A percentile compares a stretch with the other conserved stretches of the same genome.
These are phyloP conservation scores for Geophilus truncorum DNA, from an alignment of 2,888 invertebrate genomes.

Conservation along the genomic window DNA sequence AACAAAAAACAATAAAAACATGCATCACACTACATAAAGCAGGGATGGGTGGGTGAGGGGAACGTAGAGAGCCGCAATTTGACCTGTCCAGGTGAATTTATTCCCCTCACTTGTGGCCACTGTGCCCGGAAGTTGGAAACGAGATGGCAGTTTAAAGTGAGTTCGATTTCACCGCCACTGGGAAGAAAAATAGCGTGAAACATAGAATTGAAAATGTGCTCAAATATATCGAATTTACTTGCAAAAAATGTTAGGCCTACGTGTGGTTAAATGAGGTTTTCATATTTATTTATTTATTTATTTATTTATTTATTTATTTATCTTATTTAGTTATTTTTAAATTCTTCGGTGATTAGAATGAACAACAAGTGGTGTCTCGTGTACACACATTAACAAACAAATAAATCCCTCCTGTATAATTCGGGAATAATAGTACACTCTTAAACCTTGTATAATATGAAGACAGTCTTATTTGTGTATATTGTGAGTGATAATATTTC, in stretches of 20 bases:
- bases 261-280: neutral
- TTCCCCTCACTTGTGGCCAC: neutral
- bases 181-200: neutral
- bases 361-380: slow-evolving; percentile 10
- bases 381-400: slow-evolving; percentile 14
- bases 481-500: neutral
- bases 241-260: slow-evolving; percentile 6
- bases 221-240: neutral
- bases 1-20: neutral
- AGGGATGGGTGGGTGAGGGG: slow-evolving; percentile 11
- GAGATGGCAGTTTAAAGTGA: neutral
- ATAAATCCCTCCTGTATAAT: neutral
- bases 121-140: neutral
- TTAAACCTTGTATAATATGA: neutral
- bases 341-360: neutral
- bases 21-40: neutral
- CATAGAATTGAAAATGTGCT: neutral
- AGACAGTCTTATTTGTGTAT: neutral
- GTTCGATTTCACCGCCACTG: neutral
- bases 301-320: neutral
- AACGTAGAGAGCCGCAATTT: slow-evolving; percentile 5
- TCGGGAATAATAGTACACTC: neutral
- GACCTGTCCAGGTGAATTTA: neutral
- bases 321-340: no score
- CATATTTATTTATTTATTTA: neutral